These are phyloP conservation scores for Drosophila pseudotalamancana DNA, from an alignment of 2,888 invertebrate genomes.

Conservation along the genomic window DNA sequence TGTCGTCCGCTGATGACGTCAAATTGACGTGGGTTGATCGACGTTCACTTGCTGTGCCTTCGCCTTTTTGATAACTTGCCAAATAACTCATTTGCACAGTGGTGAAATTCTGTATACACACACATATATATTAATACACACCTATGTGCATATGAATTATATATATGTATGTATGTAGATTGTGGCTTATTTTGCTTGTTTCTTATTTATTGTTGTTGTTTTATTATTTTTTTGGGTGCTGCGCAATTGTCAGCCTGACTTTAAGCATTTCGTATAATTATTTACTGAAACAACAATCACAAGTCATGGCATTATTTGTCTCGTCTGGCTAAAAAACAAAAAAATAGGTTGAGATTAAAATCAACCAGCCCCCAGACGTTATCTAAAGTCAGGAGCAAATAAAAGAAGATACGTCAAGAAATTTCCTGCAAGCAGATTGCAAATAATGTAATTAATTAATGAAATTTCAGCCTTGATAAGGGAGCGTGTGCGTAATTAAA, in stretches of 20 bases:
- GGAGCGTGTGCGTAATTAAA: conserved; percentile 38
- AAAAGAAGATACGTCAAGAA: background rate
- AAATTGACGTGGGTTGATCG: conserved; percentile 33
- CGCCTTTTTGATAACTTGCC: conserved; percentile 51
- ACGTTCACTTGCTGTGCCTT: conserved; percentile 5
- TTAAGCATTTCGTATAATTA: conserved; percentile 29
- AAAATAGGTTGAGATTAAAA: conserved; percentile 6
- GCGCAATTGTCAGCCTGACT: conserved; percentile 64
- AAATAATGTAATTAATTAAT: conserved; percentile 36
- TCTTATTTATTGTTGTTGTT: conserved; percentile 2
- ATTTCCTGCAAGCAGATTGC: background rate
- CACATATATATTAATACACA: conserved; percentile 2
- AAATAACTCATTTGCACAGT: conserved; percentile 56
- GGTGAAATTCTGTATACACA: conserved; percentile 53
- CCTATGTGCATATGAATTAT: conserved; percentile 1
- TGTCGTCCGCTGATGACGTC: conserved; percentile 56
- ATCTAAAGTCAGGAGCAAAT: conserved; percentile 23
- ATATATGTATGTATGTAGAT: background rate
- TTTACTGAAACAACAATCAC: conserved; percentile 48
- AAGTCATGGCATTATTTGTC: conserved; percentile 48
- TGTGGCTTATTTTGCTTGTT: conserved; percentile 2
- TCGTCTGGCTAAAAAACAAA: conserved; percentile 13
- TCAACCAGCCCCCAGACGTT: conserved; percentile 33
- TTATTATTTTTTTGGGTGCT: conserved; percentile 36
- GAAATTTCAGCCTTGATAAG: conserved; percentile 43